Evolutionary conservation across 92 coral and sea anemone genomes (phyloP), one percentile per base, ranked within the genome.

Genomic region (Heteractis magnifica): DNA sequence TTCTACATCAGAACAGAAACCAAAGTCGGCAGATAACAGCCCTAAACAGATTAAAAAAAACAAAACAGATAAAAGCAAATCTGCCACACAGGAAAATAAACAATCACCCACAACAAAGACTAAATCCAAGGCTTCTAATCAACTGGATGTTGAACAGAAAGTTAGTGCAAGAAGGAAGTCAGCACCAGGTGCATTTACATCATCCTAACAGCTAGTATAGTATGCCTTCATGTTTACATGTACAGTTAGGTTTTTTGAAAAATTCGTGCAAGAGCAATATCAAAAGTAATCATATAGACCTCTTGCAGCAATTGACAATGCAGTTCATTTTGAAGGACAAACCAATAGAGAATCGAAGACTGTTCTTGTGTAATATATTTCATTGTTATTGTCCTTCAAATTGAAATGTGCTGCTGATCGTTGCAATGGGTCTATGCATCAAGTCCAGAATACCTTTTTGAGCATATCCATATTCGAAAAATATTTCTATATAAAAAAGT

Each of bases 131-230:
- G 34, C 88, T 13, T 52, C 91, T 26, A 68, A 77, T 72, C 86
- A 85, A 34, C 77, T 89, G 11, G 76, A n/a, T 12, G 81, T 85
- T 56, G 83, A 12, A 18, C 34, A 81, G 15, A 68, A 77, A 11
- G 83, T 6, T 52, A 84, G 62, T 16, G 50, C 73, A 34, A 77
- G 87, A 56, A 82, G 87, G 23, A 89, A 51, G 49, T 89, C 87
- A 13, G 92, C 89, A 18, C 92, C 92, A 5, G 92, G 83, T 68
- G 86, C 76, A 18, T 85, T 81, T 72, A 75, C 59, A 23, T 81
- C 72, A 71, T 83, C 83, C 6, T 83, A 60, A 68, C 73, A 68
- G 73, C 49, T 8, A 53, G 9, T 53, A 53, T 68, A 68, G 48
- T 68, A 68, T 23, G 8, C 15, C 8, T 10, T 68, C 11, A 68